phyloP scores from a whole-genome alignment of 2,797 vertebrate genomes.

The Podargus strigoides region DNA sequence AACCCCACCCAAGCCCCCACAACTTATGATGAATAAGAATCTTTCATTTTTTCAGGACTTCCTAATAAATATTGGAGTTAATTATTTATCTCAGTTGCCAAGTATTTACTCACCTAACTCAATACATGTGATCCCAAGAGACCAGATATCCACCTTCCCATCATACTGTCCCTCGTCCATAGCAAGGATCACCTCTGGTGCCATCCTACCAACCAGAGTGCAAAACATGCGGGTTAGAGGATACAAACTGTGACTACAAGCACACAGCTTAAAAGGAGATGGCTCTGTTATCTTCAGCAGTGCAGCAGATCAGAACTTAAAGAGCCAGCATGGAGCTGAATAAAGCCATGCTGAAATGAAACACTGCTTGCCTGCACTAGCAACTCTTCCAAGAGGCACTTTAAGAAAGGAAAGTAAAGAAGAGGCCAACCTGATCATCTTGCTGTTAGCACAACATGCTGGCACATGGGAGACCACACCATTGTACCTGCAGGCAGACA shows the following conservation, averaged over 20 bases:
- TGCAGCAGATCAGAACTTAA: background rate
- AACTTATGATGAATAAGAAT: background rate
- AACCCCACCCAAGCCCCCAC: too few relatives aligned
- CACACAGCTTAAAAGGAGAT: background rate
- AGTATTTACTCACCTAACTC: constrained; percentile 85
- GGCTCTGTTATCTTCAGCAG: background rate
- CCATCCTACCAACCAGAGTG: constrained; percentile 84
- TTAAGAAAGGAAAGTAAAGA: background rate
- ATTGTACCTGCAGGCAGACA: background rate
- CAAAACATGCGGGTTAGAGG: background rate
- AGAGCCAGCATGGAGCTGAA: background rate
- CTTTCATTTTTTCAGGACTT: background rate
- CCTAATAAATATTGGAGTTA: background rate
- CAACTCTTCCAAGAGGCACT: background rate
- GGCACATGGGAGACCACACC: background rate
- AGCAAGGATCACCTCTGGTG: constrained; percentile 95
- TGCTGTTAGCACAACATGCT: background rate
- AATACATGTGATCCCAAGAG: constrained; percentile 95
- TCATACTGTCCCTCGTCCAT: constrained; percentile 99
- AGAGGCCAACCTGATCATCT: background rate
- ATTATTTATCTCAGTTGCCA: background rate
- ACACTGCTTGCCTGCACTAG: background rate
- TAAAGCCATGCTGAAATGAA: background rate
- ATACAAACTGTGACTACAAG: background rate
- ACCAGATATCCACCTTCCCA: constrained; percentile 96